phyloP scores from a whole-genome alignment of 2,113 vertebrate genomes.

The Pampusana beccarii region DNA sequence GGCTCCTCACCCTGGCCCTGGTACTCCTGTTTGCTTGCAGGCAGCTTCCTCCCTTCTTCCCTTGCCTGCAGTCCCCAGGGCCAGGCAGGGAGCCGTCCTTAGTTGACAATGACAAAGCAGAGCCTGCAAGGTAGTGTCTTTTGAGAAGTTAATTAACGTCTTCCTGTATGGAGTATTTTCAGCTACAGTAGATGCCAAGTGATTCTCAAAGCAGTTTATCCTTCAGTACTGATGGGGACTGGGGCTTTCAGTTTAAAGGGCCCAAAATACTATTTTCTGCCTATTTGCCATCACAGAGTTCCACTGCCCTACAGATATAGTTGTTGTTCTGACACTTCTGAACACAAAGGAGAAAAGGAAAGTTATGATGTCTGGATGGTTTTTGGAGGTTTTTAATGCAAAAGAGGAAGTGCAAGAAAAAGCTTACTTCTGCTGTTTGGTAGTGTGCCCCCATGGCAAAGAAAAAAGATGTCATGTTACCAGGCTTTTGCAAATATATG shows the following conservation, averaged over 20 bases:
- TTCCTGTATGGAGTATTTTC: background rate
- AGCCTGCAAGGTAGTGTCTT: background rate
- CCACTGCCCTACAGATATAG: background rate
- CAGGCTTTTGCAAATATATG: background rate
- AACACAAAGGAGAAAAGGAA: background rate
- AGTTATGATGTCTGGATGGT: background rate
- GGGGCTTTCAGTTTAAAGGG: background rate
- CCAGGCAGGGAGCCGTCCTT: background rate
- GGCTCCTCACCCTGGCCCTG: background rate
- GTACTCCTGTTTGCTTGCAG: background rate
- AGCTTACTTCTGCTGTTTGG: background rate
- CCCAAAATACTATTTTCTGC: background rate
- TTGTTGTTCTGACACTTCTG: background rate
- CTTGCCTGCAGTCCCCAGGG: background rate
- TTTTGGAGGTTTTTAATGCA: background rate
- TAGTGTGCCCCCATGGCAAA: background rate
- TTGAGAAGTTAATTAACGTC: background rate
- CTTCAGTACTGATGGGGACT: background rate
- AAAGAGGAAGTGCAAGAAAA: background rate
- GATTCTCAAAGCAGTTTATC: background rate
- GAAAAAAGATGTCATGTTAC: background rate
- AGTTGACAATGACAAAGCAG: background rate
- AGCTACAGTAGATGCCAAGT: background rate
- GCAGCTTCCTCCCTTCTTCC: background rate
- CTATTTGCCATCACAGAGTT: background rate